phyloP scores from a whole-genome alignment of 1,140 invertebrate genomes.

The Drosophila sp. region DNA sequence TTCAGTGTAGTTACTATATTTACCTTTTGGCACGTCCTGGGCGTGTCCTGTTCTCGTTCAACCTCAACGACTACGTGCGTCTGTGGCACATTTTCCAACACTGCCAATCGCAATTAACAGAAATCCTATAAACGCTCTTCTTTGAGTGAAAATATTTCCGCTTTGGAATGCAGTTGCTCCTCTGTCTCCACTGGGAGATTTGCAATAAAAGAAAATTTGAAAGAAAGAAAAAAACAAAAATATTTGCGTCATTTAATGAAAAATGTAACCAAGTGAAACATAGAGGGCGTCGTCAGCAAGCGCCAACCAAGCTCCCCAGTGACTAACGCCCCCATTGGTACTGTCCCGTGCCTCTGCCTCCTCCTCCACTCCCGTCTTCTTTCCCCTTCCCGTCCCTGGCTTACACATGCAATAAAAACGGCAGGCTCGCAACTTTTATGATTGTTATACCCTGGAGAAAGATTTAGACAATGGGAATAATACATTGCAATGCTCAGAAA shows the following conservation, averaged over 20 bases:
- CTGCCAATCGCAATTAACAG: constrained; percentile 64
- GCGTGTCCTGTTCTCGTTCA: constrained; percentile 62
- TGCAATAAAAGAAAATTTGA: constrained; percentile 30
- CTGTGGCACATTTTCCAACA: constrained; percentile 55
- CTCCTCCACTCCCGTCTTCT: neutral
- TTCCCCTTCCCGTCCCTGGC: neutral
- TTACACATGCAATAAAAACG: constrained; percentile 77
- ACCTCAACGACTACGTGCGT: constrained; percentile 49
- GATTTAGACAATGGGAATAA: neutral
- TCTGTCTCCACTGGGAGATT: constrained; percentile 36
- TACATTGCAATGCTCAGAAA: neutral
- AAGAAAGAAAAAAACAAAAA: constrained; percentile 14
- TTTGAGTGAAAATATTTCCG: constrained; percentile 7
- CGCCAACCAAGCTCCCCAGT: constrained; percentile 53
- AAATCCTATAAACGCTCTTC: constrained; percentile 65
- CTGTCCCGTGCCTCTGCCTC: neutral
- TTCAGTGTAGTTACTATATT: constrained; percentile 42
- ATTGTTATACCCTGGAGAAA: constrained; percentile 58
- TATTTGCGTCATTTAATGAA: constrained; percentile 63
- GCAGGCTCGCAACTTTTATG: constrained; percentile 72
- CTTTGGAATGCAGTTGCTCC: constrained; percentile 20
- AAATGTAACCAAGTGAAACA: constrained; percentile 52
- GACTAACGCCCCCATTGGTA: constrained; percentile 52
- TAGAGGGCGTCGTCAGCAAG: constrained; percentile 26
- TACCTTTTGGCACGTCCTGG: constrained; percentile 52